Percentiles rank a stretch among this genome's conserved stretches.
Evolutionary conservation across 2,797 vertebrate species (phyloP).

Genomic region (Gymnopithys bicolor): DNA sequence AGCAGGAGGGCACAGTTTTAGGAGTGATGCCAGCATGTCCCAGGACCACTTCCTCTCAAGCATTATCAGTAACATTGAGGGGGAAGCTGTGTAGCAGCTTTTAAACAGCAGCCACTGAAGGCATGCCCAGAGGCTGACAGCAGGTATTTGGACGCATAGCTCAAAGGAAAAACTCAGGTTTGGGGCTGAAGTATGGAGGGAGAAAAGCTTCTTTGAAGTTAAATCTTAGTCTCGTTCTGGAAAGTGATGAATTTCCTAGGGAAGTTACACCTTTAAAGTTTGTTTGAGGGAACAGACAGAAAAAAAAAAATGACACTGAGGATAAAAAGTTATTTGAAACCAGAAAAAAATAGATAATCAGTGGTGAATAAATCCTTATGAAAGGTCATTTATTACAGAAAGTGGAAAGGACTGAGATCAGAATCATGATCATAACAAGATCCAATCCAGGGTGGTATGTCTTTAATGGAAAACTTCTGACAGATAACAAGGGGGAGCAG

Average conservation of each 20-base stretch:
- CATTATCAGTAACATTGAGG: not conserved
- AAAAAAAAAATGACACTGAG: not conserved
- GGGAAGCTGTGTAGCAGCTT: not conserved
- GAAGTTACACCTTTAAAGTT: not conserved
- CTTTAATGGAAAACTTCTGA: conserved; percentile 59
- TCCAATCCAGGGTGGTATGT: conserved; percentile 32
- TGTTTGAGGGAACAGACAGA: not conserved
- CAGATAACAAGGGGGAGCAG: not conserved
- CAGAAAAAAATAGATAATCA: not conserved
- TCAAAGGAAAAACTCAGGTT: not conserved
- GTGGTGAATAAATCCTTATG: conserved; percentile 33
- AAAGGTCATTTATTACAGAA: conserved; percentile 41
- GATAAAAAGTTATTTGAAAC: not conserved
- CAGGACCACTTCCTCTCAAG: rapidly evolving
- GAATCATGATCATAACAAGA: conserved; percentile 22
- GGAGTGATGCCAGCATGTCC: not conserved
- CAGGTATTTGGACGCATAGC: not conserved
- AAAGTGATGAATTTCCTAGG: not conserved
- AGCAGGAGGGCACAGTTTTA: not conserved
- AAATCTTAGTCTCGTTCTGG: not conserved
- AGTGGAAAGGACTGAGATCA: conserved; percentile 1
- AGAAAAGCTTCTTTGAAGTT: not conserved
- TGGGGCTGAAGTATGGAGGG: not conserved
- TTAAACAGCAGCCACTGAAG: not conserved
- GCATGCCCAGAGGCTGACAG: not conserved